phyloP scores from a whole-genome alignment of 2,888 invertebrate species.

The Drosophila atroscutellata region DNA sequence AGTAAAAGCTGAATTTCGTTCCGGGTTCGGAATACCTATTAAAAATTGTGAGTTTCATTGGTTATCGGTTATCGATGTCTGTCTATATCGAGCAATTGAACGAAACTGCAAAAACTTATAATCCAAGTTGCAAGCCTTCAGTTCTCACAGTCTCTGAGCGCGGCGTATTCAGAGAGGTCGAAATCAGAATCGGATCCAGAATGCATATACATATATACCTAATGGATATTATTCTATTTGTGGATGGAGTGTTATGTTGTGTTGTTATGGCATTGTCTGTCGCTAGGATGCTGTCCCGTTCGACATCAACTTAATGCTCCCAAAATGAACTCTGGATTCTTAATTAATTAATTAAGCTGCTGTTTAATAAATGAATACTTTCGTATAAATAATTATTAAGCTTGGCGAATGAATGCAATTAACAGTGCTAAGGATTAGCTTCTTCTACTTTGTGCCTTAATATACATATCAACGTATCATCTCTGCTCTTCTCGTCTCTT shows the following conservation, averaged over 20 bases:
- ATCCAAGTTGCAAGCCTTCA: not conserved
- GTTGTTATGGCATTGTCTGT: slow-evolving; percentile 18
- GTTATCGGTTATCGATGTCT: not conserved
- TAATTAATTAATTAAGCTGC: not conserved
- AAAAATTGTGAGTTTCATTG: too few species aligned
- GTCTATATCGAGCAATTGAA: not conserved
- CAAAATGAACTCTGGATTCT: not conserved
- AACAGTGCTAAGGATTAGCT: slow-evolving; percentile 3
- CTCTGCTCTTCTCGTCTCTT: not conserved
- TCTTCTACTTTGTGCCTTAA: not conserved
- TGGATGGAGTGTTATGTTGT: not conserved
- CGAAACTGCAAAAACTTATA: not conserved
- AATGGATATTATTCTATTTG: not conserved
- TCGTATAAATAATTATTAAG: slow-evolving; percentile 39
- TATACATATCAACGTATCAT: not conserved
- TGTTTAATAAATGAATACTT: not conserved
- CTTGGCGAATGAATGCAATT: slow-evolving; percentile 14
- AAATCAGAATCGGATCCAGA: not conserved
- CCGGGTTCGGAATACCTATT: not conserved
- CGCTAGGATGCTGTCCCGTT: not conserved
- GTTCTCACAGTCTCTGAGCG: not conserved
- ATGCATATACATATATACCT: not conserved
- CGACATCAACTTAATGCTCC: slow-evolving; percentile 7
- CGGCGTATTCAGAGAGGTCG: not conserved
- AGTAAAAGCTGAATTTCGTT: not conserved